These are phyloP conservation scores for Drosophila lacicola DNA, from an alignment of 2,888 invertebrate species.

Conservation along the genomic window DNA sequence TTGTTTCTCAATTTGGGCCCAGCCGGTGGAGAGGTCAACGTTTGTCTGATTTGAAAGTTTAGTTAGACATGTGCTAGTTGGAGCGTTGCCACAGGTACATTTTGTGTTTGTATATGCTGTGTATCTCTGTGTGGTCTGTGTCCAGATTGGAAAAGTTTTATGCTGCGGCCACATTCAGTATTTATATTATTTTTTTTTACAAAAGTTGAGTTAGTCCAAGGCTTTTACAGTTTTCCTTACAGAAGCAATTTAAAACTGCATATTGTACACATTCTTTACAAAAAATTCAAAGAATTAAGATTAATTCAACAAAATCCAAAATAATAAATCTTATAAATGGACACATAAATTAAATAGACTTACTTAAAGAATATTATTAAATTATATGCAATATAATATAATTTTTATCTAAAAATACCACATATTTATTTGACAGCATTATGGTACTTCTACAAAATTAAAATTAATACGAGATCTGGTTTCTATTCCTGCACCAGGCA, in stretches of 20 bases:
- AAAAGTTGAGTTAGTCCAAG: slow-evolving; percentile 31
- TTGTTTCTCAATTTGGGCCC: slow-evolving; percentile 50
- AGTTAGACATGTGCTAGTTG: slow-evolving; percentile 13
- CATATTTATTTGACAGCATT: no score
- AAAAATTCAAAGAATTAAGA: neutral
- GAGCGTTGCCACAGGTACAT: slow-evolving; percentile 38
- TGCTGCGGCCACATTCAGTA: slow-evolving; percentile 45
- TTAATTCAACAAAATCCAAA: neutral
- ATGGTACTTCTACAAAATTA: no score
- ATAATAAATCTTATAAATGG: no score
- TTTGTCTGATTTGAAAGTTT: slow-evolving; percentile 43
- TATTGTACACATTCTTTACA: neutral
- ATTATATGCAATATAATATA: no score
- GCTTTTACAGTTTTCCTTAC: neutral
- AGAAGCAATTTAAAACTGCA: neutral
- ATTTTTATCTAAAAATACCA: no score
- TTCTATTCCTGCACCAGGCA: no score
- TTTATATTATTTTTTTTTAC: slow-evolving; percentile 61
- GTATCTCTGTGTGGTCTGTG: slow-evolving; percentile 36
- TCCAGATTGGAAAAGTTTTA: slow-evolving; percentile 73
- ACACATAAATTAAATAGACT: no score
- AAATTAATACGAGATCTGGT: no score
- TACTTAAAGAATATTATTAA: no score
- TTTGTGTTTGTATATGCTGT: slow-evolving; percentile 39
- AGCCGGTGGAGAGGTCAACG: slow-evolving; percentile 46